Conservation (phyloP, 2,113 vertebrate species). For the Calidris pugnax region DNA sequence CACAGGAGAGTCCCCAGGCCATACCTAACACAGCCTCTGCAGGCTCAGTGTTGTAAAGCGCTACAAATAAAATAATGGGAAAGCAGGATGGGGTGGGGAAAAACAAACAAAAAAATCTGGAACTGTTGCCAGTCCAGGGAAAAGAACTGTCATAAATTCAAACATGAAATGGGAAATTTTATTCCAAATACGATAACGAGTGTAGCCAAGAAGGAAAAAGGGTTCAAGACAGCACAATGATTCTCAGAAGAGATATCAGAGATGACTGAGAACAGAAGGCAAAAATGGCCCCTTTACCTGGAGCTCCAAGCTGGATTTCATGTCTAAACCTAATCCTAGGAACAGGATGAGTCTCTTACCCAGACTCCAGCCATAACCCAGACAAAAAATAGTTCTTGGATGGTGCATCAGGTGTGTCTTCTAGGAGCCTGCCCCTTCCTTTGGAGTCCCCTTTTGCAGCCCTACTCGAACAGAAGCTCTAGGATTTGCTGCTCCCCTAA, state of each 20-base stretch:
- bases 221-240: neutral
- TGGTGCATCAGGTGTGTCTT: neutral
- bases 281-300: neutral
- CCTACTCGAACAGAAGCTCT: neutral
- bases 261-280: neutral
- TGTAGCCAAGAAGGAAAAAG: neutral
- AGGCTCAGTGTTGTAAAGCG: neutral
- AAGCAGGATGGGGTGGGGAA: neutral
- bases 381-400: neutral
- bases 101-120: neutral
- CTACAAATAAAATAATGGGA: neutral
- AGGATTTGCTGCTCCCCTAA: neutral
- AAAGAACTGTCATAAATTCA: neutral
- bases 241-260: neutral
- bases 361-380: neutral
- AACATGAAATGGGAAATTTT: neutral
- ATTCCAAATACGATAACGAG: neutral
- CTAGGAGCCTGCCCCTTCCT: neutral
- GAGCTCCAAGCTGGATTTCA: neutral
- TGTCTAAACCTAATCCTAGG: neutral
- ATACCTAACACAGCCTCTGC: neutral
- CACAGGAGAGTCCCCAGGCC: neutral
- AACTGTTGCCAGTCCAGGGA: neutral
- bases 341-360: neutral
- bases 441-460: neutral